Percentiles rank a stretch among this genome's conserved stretches.
Conservation (phyloP, 2,888 invertebrate species). For the Mythimna albipuncta region DNA sequence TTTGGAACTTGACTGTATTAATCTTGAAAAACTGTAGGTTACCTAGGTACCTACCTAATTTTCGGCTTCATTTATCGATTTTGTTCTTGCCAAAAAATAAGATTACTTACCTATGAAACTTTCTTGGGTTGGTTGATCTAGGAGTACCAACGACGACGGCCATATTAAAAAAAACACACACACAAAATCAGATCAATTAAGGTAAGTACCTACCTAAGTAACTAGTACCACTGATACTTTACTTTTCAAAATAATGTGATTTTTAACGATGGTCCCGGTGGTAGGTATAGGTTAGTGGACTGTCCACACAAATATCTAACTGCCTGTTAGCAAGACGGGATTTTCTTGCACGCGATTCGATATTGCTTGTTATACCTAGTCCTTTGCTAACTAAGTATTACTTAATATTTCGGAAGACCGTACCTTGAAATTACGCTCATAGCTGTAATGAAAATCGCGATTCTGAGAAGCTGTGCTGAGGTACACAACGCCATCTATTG, state of each 20-base stretch:
- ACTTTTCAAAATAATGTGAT: background rate
- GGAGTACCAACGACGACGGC: no score
- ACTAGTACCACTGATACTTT: no score
- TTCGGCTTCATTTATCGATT: background rate
- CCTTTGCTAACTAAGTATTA: background rate
- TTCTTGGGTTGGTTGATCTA: no score
- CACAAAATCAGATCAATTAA: no score
- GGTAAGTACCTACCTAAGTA: no score
- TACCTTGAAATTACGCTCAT: background rate
- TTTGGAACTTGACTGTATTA: background rate
- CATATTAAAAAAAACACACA: no score
- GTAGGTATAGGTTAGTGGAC: no score
- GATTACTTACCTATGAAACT: no score
- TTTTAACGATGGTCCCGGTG: background rate
- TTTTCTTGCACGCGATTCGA: background rate
- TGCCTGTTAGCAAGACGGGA: background rate
- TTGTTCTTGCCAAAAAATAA: background rate
- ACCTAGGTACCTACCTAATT: background rate
- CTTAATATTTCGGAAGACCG: background rate
- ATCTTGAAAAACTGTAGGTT: no score
- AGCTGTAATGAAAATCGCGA: background rate
- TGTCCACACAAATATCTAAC: background rate
- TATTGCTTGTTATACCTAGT: background rate
- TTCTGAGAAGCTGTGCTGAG: background rate
- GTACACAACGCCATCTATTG: slow-evolving; percentile 37